Base-by-base conservation (phyloP, 2,888 invertebrate species). In the Leucania comma region DNA sequence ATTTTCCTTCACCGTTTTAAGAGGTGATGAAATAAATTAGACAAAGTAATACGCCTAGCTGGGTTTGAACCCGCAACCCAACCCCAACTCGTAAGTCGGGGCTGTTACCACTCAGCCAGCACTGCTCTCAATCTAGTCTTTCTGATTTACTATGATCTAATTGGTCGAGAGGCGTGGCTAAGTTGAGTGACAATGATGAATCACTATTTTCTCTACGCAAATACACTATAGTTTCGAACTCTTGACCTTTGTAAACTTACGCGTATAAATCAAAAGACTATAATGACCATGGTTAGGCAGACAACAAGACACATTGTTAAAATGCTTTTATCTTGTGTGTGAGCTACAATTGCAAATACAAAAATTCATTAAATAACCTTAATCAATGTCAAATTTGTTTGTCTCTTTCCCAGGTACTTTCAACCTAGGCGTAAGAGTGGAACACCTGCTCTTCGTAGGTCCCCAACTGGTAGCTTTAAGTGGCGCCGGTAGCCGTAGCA, bases 391-490 rank as follows among this genome's bases (percentile, higher is more conserved):
- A 4, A 20, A 53, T 20, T 29, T 29, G 8, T 54, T 20, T 26
- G 3, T 53, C 20, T 54, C n/a, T 10, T 32, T 32, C 20, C 2
- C 88, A 98, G 98, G 98, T 54, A 98, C 98, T 65, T 99, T 99
- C 90, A 99, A 99, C 94, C 96, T 99, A 32, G 98, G 98, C 80
- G 99, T 99, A 1, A 97, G 98, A 0, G 99, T 99, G 12, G 99
- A 99, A 90, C 98, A 99, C 93, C 96, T 99, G 67, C 98, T 99
- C 91, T 99, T 99, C 93, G 99, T 99, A 90, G 99, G 99, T 0
- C 99, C 98, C 82, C 99, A 99, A 90, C 94, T 99, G 82, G 99
- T 99, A n/a, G 99, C 99, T 0, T 96, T 99, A 35, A 99, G 99
- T 56, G 95, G 96, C 2, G 94, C 95, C 0, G 96, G 95, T 42